Conservation (phyloP, 2,888 invertebrate species). For the Idaea biselata region DNA sequence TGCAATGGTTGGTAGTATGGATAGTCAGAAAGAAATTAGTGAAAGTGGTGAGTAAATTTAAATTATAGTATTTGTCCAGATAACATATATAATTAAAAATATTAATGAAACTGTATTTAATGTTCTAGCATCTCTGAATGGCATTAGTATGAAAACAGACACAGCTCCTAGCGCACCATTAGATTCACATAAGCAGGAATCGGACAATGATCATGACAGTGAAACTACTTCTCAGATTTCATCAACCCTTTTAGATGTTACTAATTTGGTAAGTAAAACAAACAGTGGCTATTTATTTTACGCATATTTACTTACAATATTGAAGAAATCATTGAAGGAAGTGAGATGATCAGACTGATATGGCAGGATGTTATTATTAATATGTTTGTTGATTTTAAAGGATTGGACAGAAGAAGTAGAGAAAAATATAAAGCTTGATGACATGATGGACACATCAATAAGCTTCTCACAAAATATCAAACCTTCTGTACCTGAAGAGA, state of each 20-base stretch:
- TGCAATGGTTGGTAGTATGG: conserved; percentile 45
- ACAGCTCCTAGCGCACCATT: conserved; percentile 43
- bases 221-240: conserved; percentile 63
- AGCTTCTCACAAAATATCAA: conserved; percentile 62
- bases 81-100: neutral
- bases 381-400: conserved; percentile 35
- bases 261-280: conserved; percentile 59
- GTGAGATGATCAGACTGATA: neutral
- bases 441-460: conserved; percentile 58
- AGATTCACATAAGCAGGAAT: conserved; percentile 45
- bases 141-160: conserved; percentile 44
- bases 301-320: neutral
- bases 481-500: conserved; percentile 48
- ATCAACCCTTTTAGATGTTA: conserved; percentile 64
- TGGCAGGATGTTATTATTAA: neutral
- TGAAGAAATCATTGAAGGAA: neutral
- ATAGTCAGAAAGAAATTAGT: conserved; percentile 49
- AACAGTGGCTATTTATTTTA: neutral
- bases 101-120: conserved; percentile 8
- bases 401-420: conserved; percentile 79
- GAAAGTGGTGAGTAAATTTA: conserved; percentile 51
- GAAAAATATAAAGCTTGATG: conserved; percentile 70
- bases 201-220: conserved; percentile 57
- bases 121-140: conserved; percentile 61
- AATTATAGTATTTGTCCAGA: neutral